phyloP scores from a whole-genome alignment of 2,113 vertebrate species.

The Heloderma charlesbogerti region DNA sequence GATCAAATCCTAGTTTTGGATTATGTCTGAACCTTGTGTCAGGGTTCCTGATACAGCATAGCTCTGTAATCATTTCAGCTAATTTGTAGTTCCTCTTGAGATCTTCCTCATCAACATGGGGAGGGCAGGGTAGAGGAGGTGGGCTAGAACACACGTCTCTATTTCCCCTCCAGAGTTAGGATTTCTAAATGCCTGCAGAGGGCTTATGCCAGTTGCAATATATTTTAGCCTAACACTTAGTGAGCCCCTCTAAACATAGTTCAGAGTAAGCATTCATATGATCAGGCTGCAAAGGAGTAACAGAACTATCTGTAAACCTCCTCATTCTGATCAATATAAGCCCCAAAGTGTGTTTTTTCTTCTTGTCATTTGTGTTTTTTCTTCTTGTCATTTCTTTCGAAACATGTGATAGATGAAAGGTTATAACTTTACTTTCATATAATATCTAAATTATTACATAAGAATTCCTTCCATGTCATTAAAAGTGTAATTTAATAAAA shows the following conservation, averaged over 20 bases:
- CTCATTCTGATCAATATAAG: slow-evolving; percentile 28
- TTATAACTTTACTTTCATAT: neutral
- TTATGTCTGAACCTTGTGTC: neutral
- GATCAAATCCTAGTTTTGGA: neutral
- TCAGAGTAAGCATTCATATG: neutral
- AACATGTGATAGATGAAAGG: neutral
- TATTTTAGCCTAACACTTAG: no score
- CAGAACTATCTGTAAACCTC: slow-evolving; percentile 13
- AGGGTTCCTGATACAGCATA: neutral
- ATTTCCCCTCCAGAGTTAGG: no score
- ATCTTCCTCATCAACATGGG: neutral
- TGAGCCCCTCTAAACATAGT: no score
- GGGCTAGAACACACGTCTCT: neutral
- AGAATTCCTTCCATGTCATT: slow-evolving; percentile 26
- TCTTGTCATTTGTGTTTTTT: neutral
- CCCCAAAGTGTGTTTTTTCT: neutral
- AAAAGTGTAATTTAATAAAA: slow-evolving; percentile 16
- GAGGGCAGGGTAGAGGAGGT: neutral
- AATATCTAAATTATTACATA: slow-evolving; percentile 1
- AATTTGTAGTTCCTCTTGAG: neutral
- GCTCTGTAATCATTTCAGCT: no score
- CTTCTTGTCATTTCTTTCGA: slow-evolving; percentile 11
- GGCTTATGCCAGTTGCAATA: no score
- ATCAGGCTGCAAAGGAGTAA: neutral
- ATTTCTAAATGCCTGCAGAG: no score